Evolutionary conservation across 2,797 vertebrate genomes (phyloP).

Genomic region (Anguilla marmorata): DNA sequence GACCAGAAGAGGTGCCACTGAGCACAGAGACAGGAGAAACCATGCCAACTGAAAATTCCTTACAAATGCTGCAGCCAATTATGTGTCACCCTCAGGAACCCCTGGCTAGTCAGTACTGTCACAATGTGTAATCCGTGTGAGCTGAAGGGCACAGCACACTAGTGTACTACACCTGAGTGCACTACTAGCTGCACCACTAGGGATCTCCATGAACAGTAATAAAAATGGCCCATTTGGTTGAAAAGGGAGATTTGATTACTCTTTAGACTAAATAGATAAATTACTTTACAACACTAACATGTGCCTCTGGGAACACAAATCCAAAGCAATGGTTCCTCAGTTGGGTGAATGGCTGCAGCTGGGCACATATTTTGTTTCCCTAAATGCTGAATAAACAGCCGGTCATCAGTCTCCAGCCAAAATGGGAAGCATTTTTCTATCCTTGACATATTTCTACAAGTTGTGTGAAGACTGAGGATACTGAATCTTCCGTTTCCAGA

Average conservation of each 20-base stretch:
- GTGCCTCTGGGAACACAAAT: not conserved
- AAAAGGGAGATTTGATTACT: not conserved
- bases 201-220: not conserved
- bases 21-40: not conserved
- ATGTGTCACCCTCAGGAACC: not conserved
- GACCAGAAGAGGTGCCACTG: not conserved
- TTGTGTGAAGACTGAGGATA: not conserved
- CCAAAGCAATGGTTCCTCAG: not conserved
- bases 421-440: not conserved
- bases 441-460: not conserved
- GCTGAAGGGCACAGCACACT: not conserved
- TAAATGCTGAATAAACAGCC: not conserved
- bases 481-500: not conserved
- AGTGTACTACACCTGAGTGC: not conserved
- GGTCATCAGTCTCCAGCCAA: not conserved
- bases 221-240: not conserved
- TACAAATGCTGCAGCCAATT: not conserved
- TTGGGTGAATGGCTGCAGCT: not conserved
- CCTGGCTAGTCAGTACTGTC: not conserved
- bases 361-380: constrained; percentile 1
- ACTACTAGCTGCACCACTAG: not conserved
- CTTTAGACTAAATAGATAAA: not conserved
- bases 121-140: not conserved
- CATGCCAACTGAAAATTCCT: not conserved
- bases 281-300: not conserved